A percentile compares a stretch with the other conserved stretches of the same genome.
phyloP scores from a whole-genome alignment of 2,113 vertebrate genomes.

The Pygoscelis antarcticus region DNA sequence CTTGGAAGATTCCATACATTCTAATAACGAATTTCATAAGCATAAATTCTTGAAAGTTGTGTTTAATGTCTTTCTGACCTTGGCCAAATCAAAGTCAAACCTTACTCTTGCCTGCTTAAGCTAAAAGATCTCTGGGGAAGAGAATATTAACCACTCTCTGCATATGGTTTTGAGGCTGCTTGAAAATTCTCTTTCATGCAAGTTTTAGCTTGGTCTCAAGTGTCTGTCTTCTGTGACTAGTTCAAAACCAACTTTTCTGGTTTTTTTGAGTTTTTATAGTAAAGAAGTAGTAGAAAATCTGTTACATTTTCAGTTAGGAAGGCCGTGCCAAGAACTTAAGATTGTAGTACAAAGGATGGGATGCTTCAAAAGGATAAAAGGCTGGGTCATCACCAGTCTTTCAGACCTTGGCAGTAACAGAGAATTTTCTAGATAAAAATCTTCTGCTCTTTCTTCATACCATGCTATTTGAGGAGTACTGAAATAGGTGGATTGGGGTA shows the following conservation, averaged over 20 bases:
- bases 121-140: constrained; percentile 20
- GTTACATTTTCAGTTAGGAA: background rate
- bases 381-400: background rate
- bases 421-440: background rate
- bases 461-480: background rate
- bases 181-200: constrained; percentile 22
- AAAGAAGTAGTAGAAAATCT: background rate
- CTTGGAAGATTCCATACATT: background rate
- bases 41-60: background rate
- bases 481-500: background rate
- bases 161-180: background rate
- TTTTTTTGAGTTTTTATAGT: background rate
- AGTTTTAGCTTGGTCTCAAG: background rate
- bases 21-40: background rate
- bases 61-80: constrained; percentile 7
- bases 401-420: background rate
- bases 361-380: background rate
- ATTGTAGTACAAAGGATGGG: background rate
- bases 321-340: background rate
- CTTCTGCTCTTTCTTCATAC: background rate
- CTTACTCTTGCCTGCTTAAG: background rate
- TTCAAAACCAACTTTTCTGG: background rate
- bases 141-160: background rate
- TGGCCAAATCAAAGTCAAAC: constrained; percentile 5
- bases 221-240: background rate